A percentile compares a stretch with the other conserved stretches of the same genome.
Conservation (phyloP, 2,797 vertebrate species). For the Hemibagrus guttatus region DNA sequence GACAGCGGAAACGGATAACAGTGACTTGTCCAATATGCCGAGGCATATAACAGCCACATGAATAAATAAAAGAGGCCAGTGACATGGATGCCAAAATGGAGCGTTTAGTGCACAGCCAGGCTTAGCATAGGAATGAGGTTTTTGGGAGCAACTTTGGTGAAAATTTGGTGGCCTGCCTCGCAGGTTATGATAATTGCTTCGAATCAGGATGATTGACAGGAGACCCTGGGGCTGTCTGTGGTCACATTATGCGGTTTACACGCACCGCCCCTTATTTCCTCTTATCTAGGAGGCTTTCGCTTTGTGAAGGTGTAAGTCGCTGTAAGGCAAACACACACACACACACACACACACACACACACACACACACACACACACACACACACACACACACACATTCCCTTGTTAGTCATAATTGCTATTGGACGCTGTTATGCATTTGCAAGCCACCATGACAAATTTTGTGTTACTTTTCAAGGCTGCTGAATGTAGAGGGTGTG, state of each 20-base stretch:
- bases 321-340: constrained; percentile 33
- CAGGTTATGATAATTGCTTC: constrained; percentile 58
- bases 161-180: constrained; percentile 47
- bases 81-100: constrained; percentile 49
- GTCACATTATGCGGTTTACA: constrained; percentile 50
- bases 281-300: constrained; percentile 34
- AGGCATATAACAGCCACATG: constrained; percentile 52
- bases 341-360: constrained; percentile 21
- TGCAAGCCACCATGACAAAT: constrained; percentile 32
- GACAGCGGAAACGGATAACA: constrained; percentile 22
- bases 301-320: constrained; percentile 41
- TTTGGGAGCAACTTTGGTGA: constrained; percentile 40
- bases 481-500: constrained; percentile 26
- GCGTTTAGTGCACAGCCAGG: constrained; percentile 46
- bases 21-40: constrained; percentile 38
- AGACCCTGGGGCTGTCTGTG: constrained; percentile 48
- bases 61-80: constrained; percentile 65
- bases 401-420: constrained; percentile 50
- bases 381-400: constrained; percentile 11
- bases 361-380: constrained; percentile 11
- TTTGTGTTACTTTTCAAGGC: constrained; percentile 40
- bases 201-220: constrained; percentile 57
- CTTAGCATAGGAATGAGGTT: constrained; percentile 50
- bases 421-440: constrained; percentile 34
- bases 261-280: constrained; percentile 46